Base-by-base conservation (phyloP, 2,797 vertebrate genomes). In the Galaxias olidus region DNA sequence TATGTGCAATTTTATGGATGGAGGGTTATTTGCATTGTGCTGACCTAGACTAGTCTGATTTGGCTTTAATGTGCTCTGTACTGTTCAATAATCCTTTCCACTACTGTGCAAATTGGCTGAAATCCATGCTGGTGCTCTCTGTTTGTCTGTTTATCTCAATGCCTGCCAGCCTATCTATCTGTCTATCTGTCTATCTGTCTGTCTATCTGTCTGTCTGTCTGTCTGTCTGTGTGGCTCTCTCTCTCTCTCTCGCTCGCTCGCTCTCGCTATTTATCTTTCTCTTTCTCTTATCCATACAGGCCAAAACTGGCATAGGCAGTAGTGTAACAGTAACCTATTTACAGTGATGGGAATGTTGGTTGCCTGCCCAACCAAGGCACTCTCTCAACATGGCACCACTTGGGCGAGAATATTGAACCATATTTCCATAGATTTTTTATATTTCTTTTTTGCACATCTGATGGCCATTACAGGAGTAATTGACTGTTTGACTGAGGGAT, bases 311-410 rank as follows among this genome's bases (percentile, higher is more conserved):
- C 67, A 65, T 73, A 71, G 63, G 43, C 69, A 1, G 11, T 18
- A 8, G 9, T 63, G 78, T 82, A 71, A 78, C 80, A 79, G 67
- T 86, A 78, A 85, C 84, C 78, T 72, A 83, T 54, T 87, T 85
- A 51, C 78, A 69, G 65, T n/a, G 68, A 63, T 51, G 61, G 61
- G 66, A 83, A 85, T 80, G 18, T 83, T 78, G 80, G 80, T 79
- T 73, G 50, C 13, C 15, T 18, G 10, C 59, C 14, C 0, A 43
- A 45, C 56, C 48, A 12, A 68, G 4, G 55, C 46, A 48, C 65
- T 64, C 67, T 49, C 55, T 48, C 69, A 60, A 9, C 62, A 51
- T 53, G 64, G 45, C 63, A 10, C 12, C 63, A 50, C 48, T 54
- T 70, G 71, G 69, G 52, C 65, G 46, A 72, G 63, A 68, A 49